Base-by-base conservation (phyloP, 2,113 vertebrate species). In the Sitta europaea region DNA sequence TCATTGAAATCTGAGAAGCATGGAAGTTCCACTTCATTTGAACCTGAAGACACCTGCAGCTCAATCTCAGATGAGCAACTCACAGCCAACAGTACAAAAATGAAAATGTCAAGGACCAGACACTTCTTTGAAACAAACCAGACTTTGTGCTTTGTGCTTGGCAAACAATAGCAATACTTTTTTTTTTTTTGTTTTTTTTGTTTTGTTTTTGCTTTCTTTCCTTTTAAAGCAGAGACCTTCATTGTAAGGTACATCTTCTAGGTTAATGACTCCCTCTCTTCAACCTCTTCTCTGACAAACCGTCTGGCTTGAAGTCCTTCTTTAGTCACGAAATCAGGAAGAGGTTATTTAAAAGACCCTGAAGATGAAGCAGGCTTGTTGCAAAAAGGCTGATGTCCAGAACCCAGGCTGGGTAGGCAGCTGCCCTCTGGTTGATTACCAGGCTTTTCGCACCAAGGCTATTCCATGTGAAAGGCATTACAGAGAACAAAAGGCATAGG, bases 1-100 rank as follows among this genome's bases (percentile, higher is more conserved):
- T 77, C 21, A 79, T 0, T 94, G 94, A 93, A 97, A 92, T 88
- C 38, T 51, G 88, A 94, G 91, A 86, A 94, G 72, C 16, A 71
- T 83, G 43, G 75, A 80, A 79, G 38, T 79, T 90, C 59, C 54
- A 25, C 55, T 92, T 68, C 1, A 1, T 82, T 72, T 59, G 29
- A 93, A 67, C 77, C 38, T 66, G 58, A 83, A 90, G 67, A 86
- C 82, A 88, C 67, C 81, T 92, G 92, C 86, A 77, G 63, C 66
- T 86, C 78, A 47, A 25, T 22, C 47, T 77, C 88, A 97, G 79
- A 88, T 74, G 67, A 74, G 59, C 55, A 77, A 66, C 71, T 83
- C 55, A 70, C 59, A 90, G 63, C 43, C 79, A 86, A 66, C 19
- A 92, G 55, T 42, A 70, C 59, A 42, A 86, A 33, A 90, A 93